Percentiles rank a stretch among this genome's conserved stretches.
Evolutionary conservation across 2,113 vertebrate species (phyloP).

Genomic region (Camelus dromedarius): DNA sequence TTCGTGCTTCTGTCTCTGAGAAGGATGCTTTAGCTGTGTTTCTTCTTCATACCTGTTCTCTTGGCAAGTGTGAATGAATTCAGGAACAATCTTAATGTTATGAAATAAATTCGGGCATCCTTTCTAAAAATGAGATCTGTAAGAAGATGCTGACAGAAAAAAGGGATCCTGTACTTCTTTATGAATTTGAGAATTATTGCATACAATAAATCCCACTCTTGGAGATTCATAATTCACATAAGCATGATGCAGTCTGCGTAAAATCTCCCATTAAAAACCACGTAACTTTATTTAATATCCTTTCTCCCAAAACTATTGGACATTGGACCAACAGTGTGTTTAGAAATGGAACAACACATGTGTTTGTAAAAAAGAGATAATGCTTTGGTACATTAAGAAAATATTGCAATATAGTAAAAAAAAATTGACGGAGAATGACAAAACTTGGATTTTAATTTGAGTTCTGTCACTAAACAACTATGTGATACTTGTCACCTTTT

Average conservation of each 20-base stretch:
- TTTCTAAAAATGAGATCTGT: not conserved
- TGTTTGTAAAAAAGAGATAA: not conserved
- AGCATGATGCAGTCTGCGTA: not conserved
- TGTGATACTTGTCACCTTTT: not conserved
- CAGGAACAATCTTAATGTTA: not conserved
- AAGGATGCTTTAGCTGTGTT: not conserved
- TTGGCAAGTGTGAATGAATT: not conserved
- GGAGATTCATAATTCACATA: not conserved
- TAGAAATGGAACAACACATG: not conserved
- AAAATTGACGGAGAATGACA: not conserved
- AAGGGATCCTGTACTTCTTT: not conserved
- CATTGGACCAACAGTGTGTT: not conserved
- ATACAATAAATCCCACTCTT: not conserved
- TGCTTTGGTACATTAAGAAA: not conserved
- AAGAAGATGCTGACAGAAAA: not conserved
- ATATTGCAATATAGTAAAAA: not conserved
- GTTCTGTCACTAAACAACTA: not conserved
- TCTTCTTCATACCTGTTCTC: not conserved
- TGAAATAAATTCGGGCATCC: not conserved
- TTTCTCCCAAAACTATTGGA: not conserved
- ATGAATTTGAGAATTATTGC: not conserved
- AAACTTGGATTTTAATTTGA: constrained; percentile 9
- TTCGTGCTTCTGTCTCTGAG: not conserved
- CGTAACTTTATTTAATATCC: not conserved
- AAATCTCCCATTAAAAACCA: not conserved